phyloP scores from a whole-genome alignment of 2,888 invertebrate species.

The Didymodactylos carnosus region DNA sequence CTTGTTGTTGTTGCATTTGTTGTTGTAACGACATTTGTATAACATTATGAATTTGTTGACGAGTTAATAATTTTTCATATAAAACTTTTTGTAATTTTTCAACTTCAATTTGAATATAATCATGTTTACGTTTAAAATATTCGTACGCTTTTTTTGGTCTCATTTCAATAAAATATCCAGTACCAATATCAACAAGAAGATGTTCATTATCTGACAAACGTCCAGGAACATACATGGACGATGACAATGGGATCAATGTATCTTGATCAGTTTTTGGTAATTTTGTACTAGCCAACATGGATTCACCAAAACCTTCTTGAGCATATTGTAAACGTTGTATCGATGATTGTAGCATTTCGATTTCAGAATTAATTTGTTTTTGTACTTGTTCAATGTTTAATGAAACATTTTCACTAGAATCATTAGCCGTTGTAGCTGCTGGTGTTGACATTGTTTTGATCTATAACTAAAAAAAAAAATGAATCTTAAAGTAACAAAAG shows the following conservation, averaged over 20 bases:
- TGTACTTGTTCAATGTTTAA: constrained; percentile 10
- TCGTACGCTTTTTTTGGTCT: constrained; percentile 60
- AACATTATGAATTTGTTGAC: constrained; percentile 10
- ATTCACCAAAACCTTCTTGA: constrained; percentile 13
- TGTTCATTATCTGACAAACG: constrained; percentile 59
- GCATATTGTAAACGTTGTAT: constrained; percentile 10
- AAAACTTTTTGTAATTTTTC: constrained; percentile 67
- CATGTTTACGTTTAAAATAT: constrained; percentile 72
- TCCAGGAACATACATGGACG: constrained; percentile 92
- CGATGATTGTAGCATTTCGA: constrained; percentile 8
- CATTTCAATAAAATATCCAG: constrained; percentile 86
- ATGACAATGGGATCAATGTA: constrained; percentile 74
- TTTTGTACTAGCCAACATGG: constrained; percentile 3
- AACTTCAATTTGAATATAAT: constrained; percentile 77
- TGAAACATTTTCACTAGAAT: no score
- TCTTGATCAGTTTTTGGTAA: constrained; percentile 40
- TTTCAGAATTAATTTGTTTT: constrained; percentile 7
- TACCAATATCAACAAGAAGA: constrained; percentile 82
- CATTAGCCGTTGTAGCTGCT: no score
- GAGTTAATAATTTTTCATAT: constrained; percentile 47
- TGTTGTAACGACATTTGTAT: constrained; percentile 11
- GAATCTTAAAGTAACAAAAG: no score
- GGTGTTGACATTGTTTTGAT: no score
- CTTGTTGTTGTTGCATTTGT: constrained; percentile 9
- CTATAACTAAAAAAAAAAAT: no score